Evolutionary conservation across 2,113 vertebrate species (phyloP).

Genomic region (Lagopus muta): DNA sequence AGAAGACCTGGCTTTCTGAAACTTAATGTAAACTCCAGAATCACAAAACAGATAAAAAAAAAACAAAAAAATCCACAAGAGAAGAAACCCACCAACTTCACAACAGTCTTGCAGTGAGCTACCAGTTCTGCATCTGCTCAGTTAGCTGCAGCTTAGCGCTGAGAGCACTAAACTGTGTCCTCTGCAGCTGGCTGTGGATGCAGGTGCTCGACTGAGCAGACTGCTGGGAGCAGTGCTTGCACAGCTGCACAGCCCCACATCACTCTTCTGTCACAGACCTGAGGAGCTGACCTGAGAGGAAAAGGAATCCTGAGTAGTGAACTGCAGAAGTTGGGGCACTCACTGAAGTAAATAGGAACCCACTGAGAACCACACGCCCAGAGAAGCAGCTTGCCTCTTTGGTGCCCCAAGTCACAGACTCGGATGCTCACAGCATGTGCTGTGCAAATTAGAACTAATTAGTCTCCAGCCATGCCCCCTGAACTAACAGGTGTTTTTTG

Average conservation of each 20-base stretch:
- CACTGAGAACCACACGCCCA: too few species aligned
- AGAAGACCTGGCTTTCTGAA: background rate
- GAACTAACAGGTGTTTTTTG: background rate
- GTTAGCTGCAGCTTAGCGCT: background rate
- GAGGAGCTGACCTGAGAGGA: background rate
- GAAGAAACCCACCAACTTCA: background rate
- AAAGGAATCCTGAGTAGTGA: background rate
- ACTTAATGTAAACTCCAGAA: background rate
- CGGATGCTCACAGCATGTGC: background rate
- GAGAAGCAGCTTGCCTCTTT: background rate
- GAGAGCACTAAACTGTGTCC: background rate
- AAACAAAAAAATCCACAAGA: background rate
- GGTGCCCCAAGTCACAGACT: background rate
- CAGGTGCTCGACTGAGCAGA: background rate
- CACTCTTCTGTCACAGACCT: background rate
- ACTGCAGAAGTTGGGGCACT: background rate
- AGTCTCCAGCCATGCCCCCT: background rate
- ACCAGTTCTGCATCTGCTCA: background rate
- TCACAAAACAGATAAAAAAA: background rate
- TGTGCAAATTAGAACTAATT: background rate
- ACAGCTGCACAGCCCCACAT: accelerated
- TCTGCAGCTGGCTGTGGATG: background rate
- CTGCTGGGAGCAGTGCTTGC: accelerated
- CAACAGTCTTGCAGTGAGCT: background rate
- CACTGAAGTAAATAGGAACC: accelerated